Conservation (phyloP, 2,113 vertebrate species). For the Beaufortia kweichowensis region DNA sequence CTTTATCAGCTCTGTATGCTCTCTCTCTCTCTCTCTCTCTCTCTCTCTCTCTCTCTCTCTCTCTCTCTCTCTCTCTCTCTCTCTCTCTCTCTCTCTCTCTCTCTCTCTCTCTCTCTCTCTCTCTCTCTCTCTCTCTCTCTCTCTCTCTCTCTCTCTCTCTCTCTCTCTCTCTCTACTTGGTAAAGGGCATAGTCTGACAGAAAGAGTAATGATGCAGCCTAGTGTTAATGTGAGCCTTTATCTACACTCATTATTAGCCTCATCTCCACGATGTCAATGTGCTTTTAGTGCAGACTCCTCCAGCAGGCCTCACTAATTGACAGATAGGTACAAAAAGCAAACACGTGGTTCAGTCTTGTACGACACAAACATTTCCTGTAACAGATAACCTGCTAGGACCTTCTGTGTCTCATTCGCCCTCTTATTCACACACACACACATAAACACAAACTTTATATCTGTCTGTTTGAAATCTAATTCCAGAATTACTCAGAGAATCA, state of each 20-base stretch:
- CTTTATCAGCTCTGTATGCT: not conserved
- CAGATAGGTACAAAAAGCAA: conserved; percentile 22
- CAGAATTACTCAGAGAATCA: conserved; percentile 41
- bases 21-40: not conserved
- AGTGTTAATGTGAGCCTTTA: conserved; percentile 27
- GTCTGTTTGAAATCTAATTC: conserved; percentile 39
- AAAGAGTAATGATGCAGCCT: conserved; percentile 34
- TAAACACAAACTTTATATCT: conserved; percentile 18
- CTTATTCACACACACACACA: conserved; percentile 8
- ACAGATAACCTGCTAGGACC: conserved; percentile 10
- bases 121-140: not conserved
- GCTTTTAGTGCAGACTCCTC: conserved; percentile 19
- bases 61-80: not conserved
- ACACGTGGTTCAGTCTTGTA: conserved; percentile 35
- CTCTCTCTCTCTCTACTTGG: not conserved
- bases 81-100: not conserved
- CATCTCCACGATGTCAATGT: conserved; percentile 22
- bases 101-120: not conserved
- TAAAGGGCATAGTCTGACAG: conserved; percentile 32
- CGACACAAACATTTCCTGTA: conserved; percentile 37
- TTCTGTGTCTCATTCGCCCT: not conserved
- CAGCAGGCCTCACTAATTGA: conserved; percentile 34
- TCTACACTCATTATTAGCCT: conserved; percentile 37
- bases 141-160: not conserved
- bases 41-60: not conserved